A percentile compares a stretch with the other conserved stretches of the same genome.
phyloP scores from a whole-genome alignment of 1,140 invertebrate genomes.

The Aphidius gifuensis region DNA sequence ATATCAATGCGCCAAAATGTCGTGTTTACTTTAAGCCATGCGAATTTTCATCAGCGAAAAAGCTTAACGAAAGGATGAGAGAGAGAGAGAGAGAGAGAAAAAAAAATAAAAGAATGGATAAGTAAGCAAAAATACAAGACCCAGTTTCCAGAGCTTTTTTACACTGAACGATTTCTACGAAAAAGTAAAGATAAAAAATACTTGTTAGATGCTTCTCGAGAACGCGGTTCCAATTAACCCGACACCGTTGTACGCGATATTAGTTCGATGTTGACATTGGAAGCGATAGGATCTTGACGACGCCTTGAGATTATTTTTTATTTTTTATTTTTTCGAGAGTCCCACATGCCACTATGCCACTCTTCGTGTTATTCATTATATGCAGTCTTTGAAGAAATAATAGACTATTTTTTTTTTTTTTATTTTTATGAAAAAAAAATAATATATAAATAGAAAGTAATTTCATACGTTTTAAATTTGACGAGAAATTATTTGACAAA shows the following conservation, averaged over 20 bases:
- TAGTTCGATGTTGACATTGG: conserved; percentile 53
- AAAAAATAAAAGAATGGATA: no score
- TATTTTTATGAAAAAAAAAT: conserved; percentile 4
- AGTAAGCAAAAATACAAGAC: no score
- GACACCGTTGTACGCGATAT: conserved; percentile 50
- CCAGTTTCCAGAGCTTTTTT: no score
- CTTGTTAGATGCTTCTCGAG: conserved; percentile 19
- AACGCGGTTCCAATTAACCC: conserved; percentile 46
- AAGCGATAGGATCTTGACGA: conserved; percentile 46
- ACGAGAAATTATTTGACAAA: no score
- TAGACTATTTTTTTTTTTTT: conserved; percentile 16
- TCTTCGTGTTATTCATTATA: conserved; percentile 48
- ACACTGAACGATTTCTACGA: no score
- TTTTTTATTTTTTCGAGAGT: no score
- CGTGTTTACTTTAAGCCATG: conserved; percentile 6
- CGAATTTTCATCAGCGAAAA: conserved; percentile 6
- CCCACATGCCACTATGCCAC: conserved; percentile 28
- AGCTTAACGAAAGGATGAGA: background rate
- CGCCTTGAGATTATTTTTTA: conserved; percentile 6
- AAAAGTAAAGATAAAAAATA: no score
- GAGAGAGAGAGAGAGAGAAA: background rate
- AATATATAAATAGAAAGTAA: background rate
- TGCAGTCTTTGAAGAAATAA: conserved; percentile 32
- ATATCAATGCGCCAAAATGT: conserved; percentile 10
- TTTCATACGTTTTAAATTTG: no score